Evolutionary conservation across 1,140 invertebrate species (phyloP).

Genomic region (Drosophila bifasciata): DNA sequence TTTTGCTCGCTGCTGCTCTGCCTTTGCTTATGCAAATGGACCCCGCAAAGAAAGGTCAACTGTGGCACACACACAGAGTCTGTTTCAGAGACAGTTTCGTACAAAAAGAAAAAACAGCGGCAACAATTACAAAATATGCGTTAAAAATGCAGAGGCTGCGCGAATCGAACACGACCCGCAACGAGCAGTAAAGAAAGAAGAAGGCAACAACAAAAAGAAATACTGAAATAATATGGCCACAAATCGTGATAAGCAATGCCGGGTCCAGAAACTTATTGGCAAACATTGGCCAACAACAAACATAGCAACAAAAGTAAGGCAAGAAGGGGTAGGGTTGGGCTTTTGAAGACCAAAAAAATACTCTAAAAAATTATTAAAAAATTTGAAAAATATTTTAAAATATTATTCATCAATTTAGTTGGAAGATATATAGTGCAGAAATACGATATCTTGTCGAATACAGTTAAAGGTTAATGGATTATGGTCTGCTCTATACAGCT

Average conservation of each 20-base stretch:
- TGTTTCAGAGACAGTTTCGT: neutral
- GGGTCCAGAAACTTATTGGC: slow-evolving; percentile 73
- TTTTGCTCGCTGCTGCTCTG: slow-evolving; percentile 8
- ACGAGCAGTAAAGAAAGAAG: slow-evolving; percentile 20
- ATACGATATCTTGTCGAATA: too few species aligned
- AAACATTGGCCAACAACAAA: slow-evolving; percentile 70
- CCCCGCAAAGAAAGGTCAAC: slow-evolving; percentile 72
- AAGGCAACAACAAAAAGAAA: slow-evolving; percentile 43
- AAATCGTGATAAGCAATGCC: slow-evolving; percentile 81
- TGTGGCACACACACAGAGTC: slow-evolving; percentile 38
- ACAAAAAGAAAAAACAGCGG: slow-evolving; percentile 40
- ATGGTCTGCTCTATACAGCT: too few species aligned
- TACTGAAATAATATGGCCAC: slow-evolving; percentile 81
- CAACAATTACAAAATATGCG: slow-evolving; percentile 82
- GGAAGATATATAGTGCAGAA: too few species aligned
- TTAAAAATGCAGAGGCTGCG: slow-evolving; percentile 77
- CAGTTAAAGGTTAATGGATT: too few species aligned
- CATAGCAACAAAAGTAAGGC: slow-evolving; percentile 51
- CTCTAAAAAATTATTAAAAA: too few species aligned
- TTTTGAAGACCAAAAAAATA: too few species aligned
- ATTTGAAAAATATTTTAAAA: too few species aligned
- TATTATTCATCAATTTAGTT: too few species aligned
- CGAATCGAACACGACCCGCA: slow-evolving; percentile 69
- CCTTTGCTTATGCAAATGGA: slow-evolving; percentile 76
- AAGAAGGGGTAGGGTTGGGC: too few species aligned